Evolutionary conservation across 37 sponge, comb jelly and placozoan genomes (phyloP), one percentile per base, ranked within the genome.

Genomic region (Ianthella basta): DNA sequence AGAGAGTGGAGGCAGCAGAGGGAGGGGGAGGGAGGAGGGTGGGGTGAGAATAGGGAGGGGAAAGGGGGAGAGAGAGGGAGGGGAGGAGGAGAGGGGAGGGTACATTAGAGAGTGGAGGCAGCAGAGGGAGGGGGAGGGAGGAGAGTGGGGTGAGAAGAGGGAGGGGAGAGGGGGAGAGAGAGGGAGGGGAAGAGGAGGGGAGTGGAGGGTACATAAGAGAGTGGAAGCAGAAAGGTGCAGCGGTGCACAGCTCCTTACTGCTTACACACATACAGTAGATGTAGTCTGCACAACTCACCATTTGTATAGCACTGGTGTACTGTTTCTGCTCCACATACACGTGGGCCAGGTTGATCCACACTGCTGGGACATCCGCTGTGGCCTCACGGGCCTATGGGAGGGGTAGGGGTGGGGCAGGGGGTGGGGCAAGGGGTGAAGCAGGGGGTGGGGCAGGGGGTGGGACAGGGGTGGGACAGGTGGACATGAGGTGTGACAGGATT

Each of bases 301-400:
- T 94, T 68, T 98, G 99, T 69, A 98, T 98, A 25, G 99, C 99
- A 82, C 92, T 87, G 34, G 88, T 91, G 88, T 92, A 96, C 84
- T 98, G 99, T 60, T 94, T 94, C 93, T 98, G 99, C 66, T 98
- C 96, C 29, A 94, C 91, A 79, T 96, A 98, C 72, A 98, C 90
- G 83, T 98, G 99, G 0, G 99, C 99, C 78, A 98, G 92, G 80
- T 98, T 98, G 38, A 98, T 85, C 99, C 94, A 93, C 80, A 98
- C 91, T 94, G 96, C 96, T 8, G 96, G 93, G 55, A 98, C 63
- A n/a, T 98, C 99, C 14, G 99, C 96, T 41, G 99, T 98, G 38
- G 99, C 99, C 55, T 98, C 99, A 20, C 99, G 81, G 1, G 83
- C 87, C 87, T 86, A 8, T 15, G 50, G 50, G 6, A 8, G 50